Evolutionary conservation across 2,113 vertebrate species (phyloP).

Genomic region (Tautogolabrus adspersus): DNA sequence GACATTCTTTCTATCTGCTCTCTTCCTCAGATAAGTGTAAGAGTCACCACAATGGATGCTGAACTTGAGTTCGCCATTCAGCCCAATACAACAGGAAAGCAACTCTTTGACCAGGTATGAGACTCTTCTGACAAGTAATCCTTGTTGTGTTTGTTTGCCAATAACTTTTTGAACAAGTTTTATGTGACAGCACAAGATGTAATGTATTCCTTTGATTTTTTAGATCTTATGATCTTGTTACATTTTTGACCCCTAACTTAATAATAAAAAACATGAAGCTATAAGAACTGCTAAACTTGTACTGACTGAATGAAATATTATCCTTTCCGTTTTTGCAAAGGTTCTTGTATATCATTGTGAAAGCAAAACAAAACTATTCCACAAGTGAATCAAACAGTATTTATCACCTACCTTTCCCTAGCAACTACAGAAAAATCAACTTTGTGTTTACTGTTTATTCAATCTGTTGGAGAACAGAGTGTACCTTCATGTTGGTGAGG

Average conservation of each 20-base stretch:
- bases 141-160: not conserved
- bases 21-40: slow-evolving; percentile 91
- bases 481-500: not conserved
- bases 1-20: not conserved
- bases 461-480: not conserved
- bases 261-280: too few species aligned
- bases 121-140: not conserved
- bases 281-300: too few species aligned
- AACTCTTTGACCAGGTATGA: slow-evolving; percentile 96
- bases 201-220: not conserved
- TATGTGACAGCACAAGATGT: not conserved
- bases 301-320: too few species aligned
- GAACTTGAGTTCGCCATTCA: slow-evolving; percentile 99
- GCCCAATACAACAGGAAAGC: slow-evolving; percentile 97
- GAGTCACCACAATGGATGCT: slow-evolving; percentile 98
- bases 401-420: too few species aligned
- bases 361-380: too few species aligned
- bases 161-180: not conserved
- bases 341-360: too few species aligned
- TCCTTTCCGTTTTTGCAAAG: too few species aligned
- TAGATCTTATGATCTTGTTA: too few species aligned
- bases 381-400: too few species aligned
- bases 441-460: not conserved
- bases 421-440: too few species aligned
- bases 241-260: too few species aligned